Percentiles rank a stretch among this genome's conserved stretches.
phyloP scores from a whole-genome alignment of 2,113 vertebrate genomes.

The Suricata suricatta region DNA sequence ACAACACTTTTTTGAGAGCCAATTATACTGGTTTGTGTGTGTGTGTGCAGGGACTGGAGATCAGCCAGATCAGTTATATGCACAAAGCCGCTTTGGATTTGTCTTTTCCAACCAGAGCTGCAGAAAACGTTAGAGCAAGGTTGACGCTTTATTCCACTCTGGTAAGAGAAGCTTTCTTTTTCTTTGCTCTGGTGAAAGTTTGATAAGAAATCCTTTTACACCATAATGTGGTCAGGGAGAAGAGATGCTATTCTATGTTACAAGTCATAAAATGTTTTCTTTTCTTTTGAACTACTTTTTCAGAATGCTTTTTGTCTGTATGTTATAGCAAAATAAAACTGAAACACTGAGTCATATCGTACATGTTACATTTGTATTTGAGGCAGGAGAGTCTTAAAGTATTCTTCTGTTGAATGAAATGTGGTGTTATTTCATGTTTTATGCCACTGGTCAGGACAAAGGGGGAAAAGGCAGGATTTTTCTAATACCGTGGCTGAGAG shows the following conservation, averaged over 20 bases:
- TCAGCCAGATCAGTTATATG: conserved; percentile 79
- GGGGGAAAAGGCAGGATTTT: not conserved
- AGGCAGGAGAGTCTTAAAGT: conserved; percentile 33
- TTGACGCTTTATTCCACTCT: conserved; percentile 61
- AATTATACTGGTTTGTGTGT: conserved; percentile 74
- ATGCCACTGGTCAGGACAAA: not conserved
- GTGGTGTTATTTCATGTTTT: conserved; percentile 28
- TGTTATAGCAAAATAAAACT: conserved; percentile 39
- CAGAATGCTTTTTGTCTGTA: not conserved
- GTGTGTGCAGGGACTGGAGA: conserved; percentile 78
- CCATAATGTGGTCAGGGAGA: not conserved
- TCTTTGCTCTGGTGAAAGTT: conserved; percentile 20
- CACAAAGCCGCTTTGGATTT: conserved; percentile 65
- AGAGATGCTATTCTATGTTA: conserved; percentile 4
- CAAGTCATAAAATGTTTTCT: conserved; percentile 52
- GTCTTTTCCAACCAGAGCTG: conserved; percentile 68
- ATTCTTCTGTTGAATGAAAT: not conserved
- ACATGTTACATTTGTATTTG: conserved; percentile 49
- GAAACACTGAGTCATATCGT: conserved; percentile 11
- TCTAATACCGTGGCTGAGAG: not conserved
- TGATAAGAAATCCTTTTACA: conserved; percentile 61
- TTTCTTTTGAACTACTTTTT: conserved; percentile 43
- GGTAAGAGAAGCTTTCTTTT: conserved; percentile 75
- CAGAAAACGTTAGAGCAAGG: conserved; percentile 50
- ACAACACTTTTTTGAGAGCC: conserved; percentile 81